Conservation (phyloP, 2,797 vertebrate species). For the Euphonia xanthogaster region DNA sequence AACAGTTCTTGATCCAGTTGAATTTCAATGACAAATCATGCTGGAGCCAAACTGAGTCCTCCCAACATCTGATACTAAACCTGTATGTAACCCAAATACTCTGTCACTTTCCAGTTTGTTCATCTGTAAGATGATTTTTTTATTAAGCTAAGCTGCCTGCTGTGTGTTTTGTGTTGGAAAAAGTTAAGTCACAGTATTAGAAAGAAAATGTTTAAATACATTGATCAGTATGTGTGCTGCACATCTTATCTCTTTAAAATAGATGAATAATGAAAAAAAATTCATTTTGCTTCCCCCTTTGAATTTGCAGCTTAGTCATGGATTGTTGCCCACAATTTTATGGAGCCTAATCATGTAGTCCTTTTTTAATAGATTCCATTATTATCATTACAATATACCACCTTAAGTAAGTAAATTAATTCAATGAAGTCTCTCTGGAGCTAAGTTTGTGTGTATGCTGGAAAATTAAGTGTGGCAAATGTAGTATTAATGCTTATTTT, state of each 20-base stretch:
- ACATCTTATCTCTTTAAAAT: neutral
- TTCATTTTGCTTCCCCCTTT: neutral
- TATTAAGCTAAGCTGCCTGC: neutral
- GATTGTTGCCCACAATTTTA: slow-evolving; percentile 33
- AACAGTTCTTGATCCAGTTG: neutral
- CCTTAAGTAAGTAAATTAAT: slow-evolving; percentile 39
- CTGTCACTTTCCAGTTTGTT: neutral
- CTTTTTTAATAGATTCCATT: slow-evolving; percentile 28
- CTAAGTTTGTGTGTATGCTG: neutral
- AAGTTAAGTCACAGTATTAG: neutral
- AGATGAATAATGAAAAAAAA: neutral
- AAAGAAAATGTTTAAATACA: neutral
- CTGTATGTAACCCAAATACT: neutral
- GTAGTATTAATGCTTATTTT: neutral
- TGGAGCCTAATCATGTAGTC: neutral
- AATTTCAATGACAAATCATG: neutral
- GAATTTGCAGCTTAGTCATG: slow-evolving; percentile 35
- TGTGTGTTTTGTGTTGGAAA: neutral
- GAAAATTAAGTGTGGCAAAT: slow-evolving; percentile 8
- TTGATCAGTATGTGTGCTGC: neutral
- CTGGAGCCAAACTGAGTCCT: neutral
- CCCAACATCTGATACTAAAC: neutral
- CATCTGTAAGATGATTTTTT: neutral
- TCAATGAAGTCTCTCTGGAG: neutral
- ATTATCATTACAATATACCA: slow-evolving; percentile 25